These are phyloP conservation scores for Monomorium pharaonis DNA, from an alignment of 1,140 invertebrate species.

Conservation along the genomic window DNA sequence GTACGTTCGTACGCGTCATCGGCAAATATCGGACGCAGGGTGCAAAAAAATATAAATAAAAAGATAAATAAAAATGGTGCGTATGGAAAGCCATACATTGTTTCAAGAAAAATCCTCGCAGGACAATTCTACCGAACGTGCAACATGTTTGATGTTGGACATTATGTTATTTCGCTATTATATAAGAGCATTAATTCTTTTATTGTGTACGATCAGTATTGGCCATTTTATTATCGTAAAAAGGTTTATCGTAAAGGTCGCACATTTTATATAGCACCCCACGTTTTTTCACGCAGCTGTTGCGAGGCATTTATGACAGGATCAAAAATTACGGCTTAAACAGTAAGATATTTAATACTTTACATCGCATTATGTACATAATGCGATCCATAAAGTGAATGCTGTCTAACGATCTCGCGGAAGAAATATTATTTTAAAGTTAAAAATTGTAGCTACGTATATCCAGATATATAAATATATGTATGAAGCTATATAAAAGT, in stretches of 20 bases:
- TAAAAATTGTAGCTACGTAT: not conserved
- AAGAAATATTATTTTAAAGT: not conserved
- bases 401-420: not conserved
- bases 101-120: not conserved
- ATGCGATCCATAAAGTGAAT: not conserved
- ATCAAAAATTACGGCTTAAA: not conserved
- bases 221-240: slow-evolving; percentile 22
- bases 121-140: not conserved
- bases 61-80: slow-evolving; percentile 22
- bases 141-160: not conserved
- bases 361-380: not conserved
- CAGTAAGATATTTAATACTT: not conserved
- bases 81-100: not conserved
- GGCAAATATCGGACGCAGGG: not conserved
- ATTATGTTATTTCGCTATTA: not conserved
- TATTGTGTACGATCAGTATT: not conserved
- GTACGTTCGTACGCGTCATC: not conserved
- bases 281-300: not conserved
- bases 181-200: not conserved
- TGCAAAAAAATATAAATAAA: not conserved
- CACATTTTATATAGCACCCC: not conserved
- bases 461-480: no score
- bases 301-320: not conserved
- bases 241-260: not conserved
- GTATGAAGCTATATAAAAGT: no score